Evolutionary conservation across 2,888 invertebrate species (phyloP), one percentile per base, ranked within the genome.

Genomic region (Diachrysia chrysitis): DNA sequence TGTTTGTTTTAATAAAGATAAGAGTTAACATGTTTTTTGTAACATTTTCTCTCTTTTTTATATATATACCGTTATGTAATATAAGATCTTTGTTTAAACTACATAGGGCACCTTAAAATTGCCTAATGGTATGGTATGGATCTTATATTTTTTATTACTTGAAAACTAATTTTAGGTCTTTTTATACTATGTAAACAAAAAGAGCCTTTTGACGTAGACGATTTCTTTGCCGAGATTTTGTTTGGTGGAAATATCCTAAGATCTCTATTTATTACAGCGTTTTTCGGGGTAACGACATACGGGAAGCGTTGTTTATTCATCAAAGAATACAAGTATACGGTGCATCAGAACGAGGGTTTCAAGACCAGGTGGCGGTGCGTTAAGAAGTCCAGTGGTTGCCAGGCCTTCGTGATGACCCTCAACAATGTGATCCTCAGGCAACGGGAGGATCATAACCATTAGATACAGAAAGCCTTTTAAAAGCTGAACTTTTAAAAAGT

Each of bases 331-430:
- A 87, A 89, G 60, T 93, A 87, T 71, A 93, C 90, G 0, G 79
- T 94, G 1, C 93, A 94, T 66, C 93, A 94, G 74, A 86, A 92
- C 59, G 93, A 94, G 73, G 93, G 94, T 1, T 54, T 81, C 2
- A 92, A 89, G 77, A 87, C 88, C 0, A 78, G 91, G 17, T 92
- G 92, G 92, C 78, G 92, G 42, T 92, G 92, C 58, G 82, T 87
- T 1, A 90, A 82, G 82, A 91, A 90, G 69, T 85, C 77, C 2
- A 73, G 62, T 0, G 92, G 92, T 2, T 92, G 92, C 66, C 70
- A 79, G 1, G 89, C 92, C 0, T 90, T 90, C 66, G 87, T 93
- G 14, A 89, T 87, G n/a, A 93, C 92, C 0, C 86, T 90, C 29
- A 86, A 83, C 69, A 84, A 85, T 32, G 68, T 84, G n/a, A 86